Percentiles rank a stretch among this genome's conserved stretches.
Conservation (phyloP, 1,140 invertebrate genomes). For the Drosophila varians region DNA sequence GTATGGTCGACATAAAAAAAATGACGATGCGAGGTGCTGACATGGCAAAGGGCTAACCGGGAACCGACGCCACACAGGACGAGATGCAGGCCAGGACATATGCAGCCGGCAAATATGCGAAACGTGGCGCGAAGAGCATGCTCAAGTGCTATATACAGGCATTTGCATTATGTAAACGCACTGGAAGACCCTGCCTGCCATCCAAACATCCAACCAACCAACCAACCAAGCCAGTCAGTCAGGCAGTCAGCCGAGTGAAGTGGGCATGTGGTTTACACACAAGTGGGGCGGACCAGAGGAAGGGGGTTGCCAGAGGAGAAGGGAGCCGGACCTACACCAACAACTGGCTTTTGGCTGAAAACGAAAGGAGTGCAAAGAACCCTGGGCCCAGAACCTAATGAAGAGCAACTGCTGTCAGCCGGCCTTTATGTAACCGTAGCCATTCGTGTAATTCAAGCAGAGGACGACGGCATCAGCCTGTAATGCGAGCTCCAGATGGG, state of each 20-base stretch:
- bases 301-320: background rate
- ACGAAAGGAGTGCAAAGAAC: slow-evolving; percentile 65
- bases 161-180: slow-evolving; percentile 71
- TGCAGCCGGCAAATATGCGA: slow-evolving; percentile 53
- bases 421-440: slow-evolving; percentile 46
- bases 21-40: slow-evolving; percentile 55
- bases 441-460: slow-evolving; percentile 48
- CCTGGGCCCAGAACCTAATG: slow-evolving; percentile 27
- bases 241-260: slow-evolving; percentile 42
- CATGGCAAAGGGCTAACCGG: slow-evolving; percentile 35
- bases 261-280: slow-evolving; percentile 65
- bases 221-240: background rate
- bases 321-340: slow-evolving; percentile 34
- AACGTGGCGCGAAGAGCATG: slow-evolving; percentile 60
- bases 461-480: slow-evolving; percentile 14
- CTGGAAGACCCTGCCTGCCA: slow-evolving; percentile 2
- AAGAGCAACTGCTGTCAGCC: slow-evolving; percentile 48
- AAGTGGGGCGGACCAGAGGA: slow-evolving; percentile 46
- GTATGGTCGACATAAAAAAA: slow-evolving; percentile 35
- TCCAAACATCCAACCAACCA: slow-evolving; percentile 6
- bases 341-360: slow-evolving; percentile 27
- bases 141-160: slow-evolving; percentile 50
- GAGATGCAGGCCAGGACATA: slow-evolving; percentile 24
- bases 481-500: slow-evolving; percentile 38
- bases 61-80: slow-evolving; percentile 12